Conservation (phyloP, 2,113 vertebrate genomes). For the Gavia stellata region DNA sequence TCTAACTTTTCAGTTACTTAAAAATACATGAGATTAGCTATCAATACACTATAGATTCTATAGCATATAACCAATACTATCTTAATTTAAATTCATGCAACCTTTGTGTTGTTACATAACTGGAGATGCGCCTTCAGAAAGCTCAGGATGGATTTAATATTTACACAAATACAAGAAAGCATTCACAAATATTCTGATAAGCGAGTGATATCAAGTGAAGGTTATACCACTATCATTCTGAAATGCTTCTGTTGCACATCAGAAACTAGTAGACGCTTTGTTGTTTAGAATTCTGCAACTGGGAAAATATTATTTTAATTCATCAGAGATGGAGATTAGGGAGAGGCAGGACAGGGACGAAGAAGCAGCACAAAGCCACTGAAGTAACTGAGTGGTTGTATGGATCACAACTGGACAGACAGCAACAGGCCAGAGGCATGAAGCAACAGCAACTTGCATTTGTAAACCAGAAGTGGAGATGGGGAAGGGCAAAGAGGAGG, state of each 20-base stretch:
- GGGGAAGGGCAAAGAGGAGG: not conserved
- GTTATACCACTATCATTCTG: not conserved
- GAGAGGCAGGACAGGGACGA: not conserved
- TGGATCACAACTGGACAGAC: not conserved
- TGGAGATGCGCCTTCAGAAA: not conserved
- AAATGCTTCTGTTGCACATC: not conserved
- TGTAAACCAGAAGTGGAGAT: not conserved
- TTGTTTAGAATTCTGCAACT: not conserved
- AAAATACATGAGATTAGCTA: not conserved
- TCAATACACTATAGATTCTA: not conserved
- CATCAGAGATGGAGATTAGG: not conserved
- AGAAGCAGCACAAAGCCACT: not conserved
- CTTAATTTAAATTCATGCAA: not conserved
- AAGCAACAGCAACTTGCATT: not conserved
- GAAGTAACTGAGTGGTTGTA: not conserved
- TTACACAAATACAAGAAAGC: not conserved
- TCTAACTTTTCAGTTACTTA: not conserved
- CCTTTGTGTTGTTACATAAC: not conserved
- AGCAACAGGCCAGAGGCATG: not conserved
- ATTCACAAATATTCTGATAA: not conserved
- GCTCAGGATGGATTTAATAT: not conserved
- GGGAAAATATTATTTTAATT: not conserved
- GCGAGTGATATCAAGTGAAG: not conserved
- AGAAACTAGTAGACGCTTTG: not conserved
- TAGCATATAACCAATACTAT: not conserved